Base-by-base conservation (phyloP, 2,888 invertebrate genomes). In the Drosophila stalkeri region DNA sequence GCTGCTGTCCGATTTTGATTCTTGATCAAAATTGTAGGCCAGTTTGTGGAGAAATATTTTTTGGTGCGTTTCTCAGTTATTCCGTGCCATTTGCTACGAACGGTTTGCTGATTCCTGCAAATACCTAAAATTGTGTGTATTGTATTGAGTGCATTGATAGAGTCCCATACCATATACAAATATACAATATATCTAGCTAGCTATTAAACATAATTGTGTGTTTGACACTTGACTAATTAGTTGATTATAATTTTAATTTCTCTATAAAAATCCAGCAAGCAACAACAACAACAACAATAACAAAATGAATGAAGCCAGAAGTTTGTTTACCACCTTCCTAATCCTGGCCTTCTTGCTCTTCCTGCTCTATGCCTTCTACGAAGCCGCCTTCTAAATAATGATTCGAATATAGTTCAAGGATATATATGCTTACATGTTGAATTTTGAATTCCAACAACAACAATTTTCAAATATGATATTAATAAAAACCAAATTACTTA, bases 281-380 rank as follows among this genome's bases (percentile, higher is more conserved):
- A 68, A 64, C 70, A 75, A 55, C 70, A 43, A 43, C 39, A 39
- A 64, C 74, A 64, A 75, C 65, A 57, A 55, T 54, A 63, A 57
- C 87, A 92, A 88, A 75, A 93, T 93, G 92, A 93, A 91, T 93
- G 96, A 96, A 93, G 95, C 96, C 81, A 95, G 94, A 81, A 96
- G 94, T 93, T 94, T 96, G 81, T 93, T 96, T 90, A 96, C 95
- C 92, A 96, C 96, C 83, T 96, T 96, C 92, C 92, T 95, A 79
- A 96, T 96, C 92, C 93, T 96, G 91, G 94, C 96, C 89, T 94
- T 95, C 64, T 94, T 96, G 67, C 94, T 96, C 73, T 94, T 95
- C 88, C 94, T 95, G 71, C 94, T 96, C 74, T 96, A 96, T 94
- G 93, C 95, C 57, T 94, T 96, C 84, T 96, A 96, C 93, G 94